Percentiles rank a stretch among this genome's conserved stretches.
Evolutionary conservation across 2,888 invertebrate genomes (phyloP).

Genomic region (Cabera pusaria): DNA sequence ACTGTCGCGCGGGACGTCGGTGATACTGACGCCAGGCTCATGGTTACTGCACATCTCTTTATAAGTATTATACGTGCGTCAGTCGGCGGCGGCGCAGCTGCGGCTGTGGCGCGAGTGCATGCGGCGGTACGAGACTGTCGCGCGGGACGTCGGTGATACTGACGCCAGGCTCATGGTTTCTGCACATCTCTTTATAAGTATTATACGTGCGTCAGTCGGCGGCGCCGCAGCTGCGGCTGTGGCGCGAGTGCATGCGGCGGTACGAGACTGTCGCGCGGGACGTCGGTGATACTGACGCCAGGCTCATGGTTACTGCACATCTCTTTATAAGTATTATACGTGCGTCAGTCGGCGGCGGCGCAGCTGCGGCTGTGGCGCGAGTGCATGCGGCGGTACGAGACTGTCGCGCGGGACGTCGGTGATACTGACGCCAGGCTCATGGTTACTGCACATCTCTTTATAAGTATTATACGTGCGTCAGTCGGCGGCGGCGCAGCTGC

Average conservation of each 20-base stretch:
- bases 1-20: slow-evolving; percentile 77
- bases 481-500: slow-evolving; percentile 76
- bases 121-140: slow-evolving; percentile 75
- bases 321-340: slow-evolving; percentile 32
- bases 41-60: slow-evolving; percentile 59
- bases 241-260: slow-evolving; percentile 76
- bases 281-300: slow-evolving; percentile 75
- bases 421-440: slow-evolving; percentile 76
- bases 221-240: slow-evolving; percentile 66
- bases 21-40: slow-evolving; percentile 74
- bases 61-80: no score
- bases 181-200: no score
- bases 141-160: slow-evolving; percentile 75
- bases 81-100: slow-evolving; percentile 69
- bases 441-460: no score
- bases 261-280: slow-evolving; percentile 76
- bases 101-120: slow-evolving; percentile 76
- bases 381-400: slow-evolving; percentile 76
- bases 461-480: slow-evolving; percentile 30
- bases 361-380: slow-evolving; percentile 74
- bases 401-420: slow-evolving; percentile 75
- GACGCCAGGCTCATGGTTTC: slow-evolving; percentile 73
- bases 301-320: no score
- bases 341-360: slow-evolving; percentile 66
- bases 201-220: slow-evolving; percentile 65